Evolutionary conservation across 1,140 invertebrate species (phyloP).

Genomic region (Hypsibius dujardini): DNA sequence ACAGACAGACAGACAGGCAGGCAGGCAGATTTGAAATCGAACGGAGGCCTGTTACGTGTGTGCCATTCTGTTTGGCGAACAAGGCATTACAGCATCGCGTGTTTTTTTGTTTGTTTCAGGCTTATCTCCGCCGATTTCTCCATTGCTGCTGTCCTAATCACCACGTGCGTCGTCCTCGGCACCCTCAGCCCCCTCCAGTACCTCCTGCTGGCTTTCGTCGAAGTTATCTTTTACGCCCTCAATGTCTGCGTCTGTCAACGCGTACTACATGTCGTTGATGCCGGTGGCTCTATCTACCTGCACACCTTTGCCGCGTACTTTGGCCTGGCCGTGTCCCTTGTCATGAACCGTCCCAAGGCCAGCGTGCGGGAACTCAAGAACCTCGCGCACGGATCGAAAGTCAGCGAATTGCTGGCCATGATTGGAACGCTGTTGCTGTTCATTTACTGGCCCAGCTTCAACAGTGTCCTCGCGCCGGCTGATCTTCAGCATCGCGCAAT

Average conservation of each 20-base stretch:
- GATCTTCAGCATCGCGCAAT: slow-evolving; percentile 36
- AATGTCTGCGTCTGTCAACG: slow-evolving; percentile 36
- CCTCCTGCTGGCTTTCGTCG: slow-evolving; percentile 36
- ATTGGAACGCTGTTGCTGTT: slow-evolving; percentile 37
- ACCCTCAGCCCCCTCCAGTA: slow-evolving; percentile 36
- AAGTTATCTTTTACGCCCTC: slow-evolving; percentile 32
- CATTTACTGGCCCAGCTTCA: slow-evolving; percentile 37
- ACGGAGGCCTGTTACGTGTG: too few relatives aligned
- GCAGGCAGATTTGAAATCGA: too few relatives aligned
- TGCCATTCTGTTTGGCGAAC: background rate
- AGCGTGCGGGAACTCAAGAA: slow-evolving; percentile 24
- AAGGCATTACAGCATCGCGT: background rate
- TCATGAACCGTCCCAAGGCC: slow-evolving; percentile 26
- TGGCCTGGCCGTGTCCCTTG: slow-evolving; percentile 25
- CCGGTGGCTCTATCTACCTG: slow-evolving; percentile 26
- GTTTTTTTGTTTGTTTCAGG: slow-evolving; percentile 25
- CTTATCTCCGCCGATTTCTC: slow-evolving; percentile 38
- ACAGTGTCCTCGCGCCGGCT: slow-evolving; percentile 30
- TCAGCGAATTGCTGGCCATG: slow-evolving; percentile 25
- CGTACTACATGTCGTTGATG: slow-evolving; percentile 31
- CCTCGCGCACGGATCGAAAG: slow-evolving; percentile 30
- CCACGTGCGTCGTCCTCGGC: slow-evolving; percentile 38
- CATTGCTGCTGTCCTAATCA: slow-evolving; percentile 37
- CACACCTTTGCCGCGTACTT: slow-evolving; percentile 27
- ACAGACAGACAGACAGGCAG: too few relatives aligned